These are phyloP conservation scores for Dromius quadrimaculatus DNA, from an alignment of 2,888 invertebrate species.

Conservation along the genomic window DNA sequence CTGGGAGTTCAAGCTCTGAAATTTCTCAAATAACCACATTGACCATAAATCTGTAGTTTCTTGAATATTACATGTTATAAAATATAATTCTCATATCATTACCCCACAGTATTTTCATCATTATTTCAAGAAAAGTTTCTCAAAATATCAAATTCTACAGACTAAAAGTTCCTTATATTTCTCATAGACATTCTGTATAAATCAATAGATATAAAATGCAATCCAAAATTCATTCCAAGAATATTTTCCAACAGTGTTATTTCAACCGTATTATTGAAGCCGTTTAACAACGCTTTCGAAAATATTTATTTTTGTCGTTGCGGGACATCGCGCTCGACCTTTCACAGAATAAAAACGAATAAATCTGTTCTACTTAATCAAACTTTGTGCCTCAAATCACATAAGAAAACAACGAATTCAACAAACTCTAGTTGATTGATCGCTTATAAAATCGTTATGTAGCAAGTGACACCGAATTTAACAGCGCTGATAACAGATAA, in stretches of 20 bases:
- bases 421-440: slow-evolving; percentile 2
- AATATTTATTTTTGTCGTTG: background rate
- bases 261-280: background rate
- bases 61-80: too few relatives aligned
- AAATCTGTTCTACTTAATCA: slow-evolving; percentile 30
- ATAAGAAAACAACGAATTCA: slow-evolving; percentile 25
- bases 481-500: slow-evolving; percentile 1
- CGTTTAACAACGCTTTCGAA: background rate
- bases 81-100: too few relatives aligned
- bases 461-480: slow-evolving; percentile 23
- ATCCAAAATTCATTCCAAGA: too few relatives aligned
- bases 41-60: too few relatives aligned
- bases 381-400: slow-evolving; percentile 27
- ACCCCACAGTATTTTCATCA: too few relatives aligned
- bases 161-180: too few relatives aligned
- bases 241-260: background rate
- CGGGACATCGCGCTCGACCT: background rate
- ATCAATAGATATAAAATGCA: too few relatives aligned
- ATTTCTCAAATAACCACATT: too few relatives aligned
- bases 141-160: too few relatives aligned
- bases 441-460: slow-evolving; percentile 15
- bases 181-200: too few relatives aligned
- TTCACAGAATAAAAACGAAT: slow-evolving; percentile 6
- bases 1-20: too few relatives aligned
- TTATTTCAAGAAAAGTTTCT: too few relatives aligned